Evolutionary conservation across 2,888 invertebrate genomes (phyloP), one percentile per base, ranked within the genome.

Genomic region (Podabrus alpinus): DNA sequence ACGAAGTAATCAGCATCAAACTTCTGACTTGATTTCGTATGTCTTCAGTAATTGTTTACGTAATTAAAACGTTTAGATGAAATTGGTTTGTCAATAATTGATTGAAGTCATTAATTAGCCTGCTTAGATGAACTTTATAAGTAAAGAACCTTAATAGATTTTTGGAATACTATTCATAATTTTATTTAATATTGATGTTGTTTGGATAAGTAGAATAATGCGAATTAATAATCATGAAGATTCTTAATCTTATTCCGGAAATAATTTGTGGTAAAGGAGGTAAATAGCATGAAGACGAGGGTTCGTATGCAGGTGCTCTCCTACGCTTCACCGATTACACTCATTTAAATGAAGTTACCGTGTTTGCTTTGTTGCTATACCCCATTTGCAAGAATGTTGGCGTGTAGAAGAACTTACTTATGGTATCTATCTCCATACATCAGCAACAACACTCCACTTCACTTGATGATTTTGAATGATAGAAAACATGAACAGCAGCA

Each of bases 311-410:
- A 83, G 82, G 82, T 81, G 81, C 78, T 72, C 73, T 80, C 80
- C 75, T 80, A 83, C 81, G 84, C 81, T 82, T 81, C 82, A 81
- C 79, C 81, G 81, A 77, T 69, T 76, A 76, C 81, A 77, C 80
- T 80, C 79, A 81, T 81, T 82, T 79, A 74, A 79, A 75, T 72
- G 71, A 75, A 71, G 29, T 69, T 72, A 60, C 62, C 64, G 29
- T 72, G 67, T 70, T 71, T 62, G 66, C 67, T 74, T 74, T 69
- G 69, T 69, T 73, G 68, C 21, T 64, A 59, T 19, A 13, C 71
- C 64, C 70, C 68, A 70, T 70, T 74, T 71, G 60, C 24, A 74
- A 74, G 71, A 72, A 70, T 45, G 21, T 70, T 72, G 68, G 64
- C 64, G 67, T 71, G 66, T 64, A 69, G 15, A 59, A 69, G 59